These are phyloP conservation scores for Brenthis hecate DNA, from an alignment of 2,888 invertebrate species.

Conservation along the genomic window DNA sequence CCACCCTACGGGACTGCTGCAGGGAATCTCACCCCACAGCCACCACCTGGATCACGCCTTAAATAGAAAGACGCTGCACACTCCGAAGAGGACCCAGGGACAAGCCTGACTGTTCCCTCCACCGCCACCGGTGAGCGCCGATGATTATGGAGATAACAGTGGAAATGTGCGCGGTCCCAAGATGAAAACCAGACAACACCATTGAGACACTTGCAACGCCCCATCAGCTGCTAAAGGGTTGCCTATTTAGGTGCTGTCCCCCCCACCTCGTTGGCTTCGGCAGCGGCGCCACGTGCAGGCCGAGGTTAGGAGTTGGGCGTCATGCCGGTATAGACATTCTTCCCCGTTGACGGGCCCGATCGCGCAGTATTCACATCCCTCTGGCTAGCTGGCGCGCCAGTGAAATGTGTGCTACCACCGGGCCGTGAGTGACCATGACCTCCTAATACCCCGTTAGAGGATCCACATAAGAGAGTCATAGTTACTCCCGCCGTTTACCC, in stretches of 20 bases:
- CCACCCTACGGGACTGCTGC: no score
- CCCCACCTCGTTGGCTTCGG: conserved; percentile 22
- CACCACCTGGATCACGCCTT: no score
- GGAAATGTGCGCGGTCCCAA: background rate
- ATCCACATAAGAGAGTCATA: no score
- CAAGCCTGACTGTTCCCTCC: conserved; percentile 14
- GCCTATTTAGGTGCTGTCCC: conserved; percentile 12
- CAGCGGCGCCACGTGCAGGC: conserved; percentile 39
- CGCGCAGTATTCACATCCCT: conserved; percentile 1
- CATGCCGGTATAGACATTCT: background rate
- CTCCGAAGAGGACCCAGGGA: background rate
- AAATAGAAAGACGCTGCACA: no score
- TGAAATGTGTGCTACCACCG: background rate
- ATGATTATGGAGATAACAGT: background rate
- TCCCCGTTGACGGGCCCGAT: conserved; percentile 2
- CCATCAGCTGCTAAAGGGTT: conserved; percentile 8
- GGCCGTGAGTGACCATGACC: background rate
- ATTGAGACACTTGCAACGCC: conserved; percentile 1
- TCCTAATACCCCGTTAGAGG: no score
- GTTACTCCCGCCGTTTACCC: no score
- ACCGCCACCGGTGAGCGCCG: background rate
- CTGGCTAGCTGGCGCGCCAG: conserved; percentile 5
- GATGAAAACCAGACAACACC: background rate
- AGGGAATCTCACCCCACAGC: no score
- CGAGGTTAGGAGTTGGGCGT: conserved; percentile 35